Evolutionary conservation across 2,113 vertebrate species (phyloP).

Genomic region (Serilophus lunatus): DNA sequence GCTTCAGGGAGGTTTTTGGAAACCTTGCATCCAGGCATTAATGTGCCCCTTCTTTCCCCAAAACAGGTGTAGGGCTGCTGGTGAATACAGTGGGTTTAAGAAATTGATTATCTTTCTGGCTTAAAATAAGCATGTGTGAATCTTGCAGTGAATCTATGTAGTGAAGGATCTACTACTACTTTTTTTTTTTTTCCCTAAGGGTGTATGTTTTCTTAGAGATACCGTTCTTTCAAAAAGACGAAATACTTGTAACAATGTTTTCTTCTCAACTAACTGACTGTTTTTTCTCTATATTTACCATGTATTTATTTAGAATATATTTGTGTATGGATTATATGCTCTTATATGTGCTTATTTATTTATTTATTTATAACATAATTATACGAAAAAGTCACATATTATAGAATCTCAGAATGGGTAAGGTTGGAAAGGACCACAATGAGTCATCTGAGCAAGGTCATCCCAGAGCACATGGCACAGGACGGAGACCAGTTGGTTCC

Average conservation of each 20-base stretch:
- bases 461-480: not conserved
- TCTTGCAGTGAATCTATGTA: not conserved
- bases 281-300: not conserved
- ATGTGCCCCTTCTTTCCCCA: not conserved
- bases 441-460: not conserved
- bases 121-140: not conserved
- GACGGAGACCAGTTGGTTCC: not conserved
- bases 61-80: not conserved
- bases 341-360: not conserved
- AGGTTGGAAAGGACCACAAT: not conserved
- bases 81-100: not conserved
- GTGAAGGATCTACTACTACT: not conserved
- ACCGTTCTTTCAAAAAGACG: not conserved
- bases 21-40: not conserved
- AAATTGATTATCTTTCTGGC: not conserved
- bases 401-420: not conserved
- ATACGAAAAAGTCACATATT: not conserved
- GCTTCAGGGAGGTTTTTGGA: not conserved
- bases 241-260: not conserved
- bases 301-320: not conserved
- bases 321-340: not conserved
- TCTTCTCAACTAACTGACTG: not conserved
- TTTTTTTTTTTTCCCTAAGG: not conserved
- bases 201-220: not conserved
- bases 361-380: not conserved